Conservation (phyloP, 1,140 invertebrate species). For the Leptinotarsa defecta region DNA sequence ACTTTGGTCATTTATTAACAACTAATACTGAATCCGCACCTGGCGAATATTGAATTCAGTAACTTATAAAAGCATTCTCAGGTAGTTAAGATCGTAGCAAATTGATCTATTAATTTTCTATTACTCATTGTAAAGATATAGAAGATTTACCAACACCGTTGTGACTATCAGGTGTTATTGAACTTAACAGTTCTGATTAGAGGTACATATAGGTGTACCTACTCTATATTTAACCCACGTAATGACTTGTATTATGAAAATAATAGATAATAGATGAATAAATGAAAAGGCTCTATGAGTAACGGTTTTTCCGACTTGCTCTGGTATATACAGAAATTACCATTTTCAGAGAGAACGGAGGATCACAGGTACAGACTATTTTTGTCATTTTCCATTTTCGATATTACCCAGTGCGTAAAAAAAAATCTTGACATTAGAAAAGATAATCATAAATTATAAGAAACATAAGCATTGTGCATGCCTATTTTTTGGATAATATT, state of each 20-base stretch:
- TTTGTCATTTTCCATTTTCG: too few species aligned
- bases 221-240: constrained; percentile 12
- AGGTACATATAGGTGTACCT: constrained; percentile 1
- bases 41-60: not conserved
- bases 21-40: not conserved
- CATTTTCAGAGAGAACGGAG: too few species aligned
- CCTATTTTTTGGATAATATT: too few species aligned
- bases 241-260: constrained; percentile 19
- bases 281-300: constrained; percentile 9
- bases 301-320: not conserved
- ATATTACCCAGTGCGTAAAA: too few species aligned
- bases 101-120: constrained; percentile 18
- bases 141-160: constrained; percentile 17
- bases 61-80: not conserved
- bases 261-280: constrained; percentile 20
- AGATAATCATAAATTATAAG: too few species aligned
- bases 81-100: constrained; percentile 7
- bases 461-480: too few species aligned
- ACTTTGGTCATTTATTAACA: too few species aligned
- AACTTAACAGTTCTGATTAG: not conserved
- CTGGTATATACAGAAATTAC: too few species aligned
- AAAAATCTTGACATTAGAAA: too few species aligned
- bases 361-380: too few species aligned
- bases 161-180: constrained; percentile 11
- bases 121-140: constrained; percentile 11